A percentile compares a stretch with the other conserved stretches of the same genome.
Conservation (phyloP, 2,888 invertebrate genomes). For the Noctua janthina region DNA sequence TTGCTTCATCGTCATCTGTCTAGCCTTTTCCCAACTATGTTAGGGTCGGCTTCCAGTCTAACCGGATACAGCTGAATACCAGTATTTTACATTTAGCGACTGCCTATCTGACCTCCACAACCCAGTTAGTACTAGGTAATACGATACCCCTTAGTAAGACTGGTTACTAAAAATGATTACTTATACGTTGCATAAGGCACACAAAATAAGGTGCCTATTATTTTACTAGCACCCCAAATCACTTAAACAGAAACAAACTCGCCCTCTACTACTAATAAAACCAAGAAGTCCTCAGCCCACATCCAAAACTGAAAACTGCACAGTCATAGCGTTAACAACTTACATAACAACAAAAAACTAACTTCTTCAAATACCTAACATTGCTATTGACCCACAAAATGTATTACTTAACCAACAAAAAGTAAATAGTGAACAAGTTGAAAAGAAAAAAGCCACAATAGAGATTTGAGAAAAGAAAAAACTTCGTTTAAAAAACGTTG, state of each 20-base stretch:
- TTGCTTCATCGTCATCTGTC: no score
- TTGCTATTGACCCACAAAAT: constrained; percentile 76
- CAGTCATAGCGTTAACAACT: constrained; percentile 19
- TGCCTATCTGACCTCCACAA: no score
- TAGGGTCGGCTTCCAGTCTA: no score
- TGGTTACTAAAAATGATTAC: no score
- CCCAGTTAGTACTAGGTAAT: no score
- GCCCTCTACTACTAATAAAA: neutral
- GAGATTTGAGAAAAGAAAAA: constrained; percentile 47
- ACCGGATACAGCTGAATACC: no score
- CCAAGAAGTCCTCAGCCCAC: neutral
- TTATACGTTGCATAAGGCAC: neutral
- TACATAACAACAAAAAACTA: constrained; percentile 46
- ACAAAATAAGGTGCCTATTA: neutral
- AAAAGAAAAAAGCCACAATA: constrained; percentile 63
- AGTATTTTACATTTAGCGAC: no score
- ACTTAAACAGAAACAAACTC: no score
- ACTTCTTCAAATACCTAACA: constrained; percentile 40
- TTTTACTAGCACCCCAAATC: no score
- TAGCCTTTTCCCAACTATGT: no score
- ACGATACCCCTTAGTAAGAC: no score
- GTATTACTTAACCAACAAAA: constrained; percentile 68
- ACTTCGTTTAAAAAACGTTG: constrained; percentile 65
- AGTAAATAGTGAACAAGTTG: constrained; percentile 51
- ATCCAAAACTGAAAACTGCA: neutral